Evolutionary conservation across 2,113 vertebrate species (phyloP).

Genomic region (Podarcis raffonei): DNA sequence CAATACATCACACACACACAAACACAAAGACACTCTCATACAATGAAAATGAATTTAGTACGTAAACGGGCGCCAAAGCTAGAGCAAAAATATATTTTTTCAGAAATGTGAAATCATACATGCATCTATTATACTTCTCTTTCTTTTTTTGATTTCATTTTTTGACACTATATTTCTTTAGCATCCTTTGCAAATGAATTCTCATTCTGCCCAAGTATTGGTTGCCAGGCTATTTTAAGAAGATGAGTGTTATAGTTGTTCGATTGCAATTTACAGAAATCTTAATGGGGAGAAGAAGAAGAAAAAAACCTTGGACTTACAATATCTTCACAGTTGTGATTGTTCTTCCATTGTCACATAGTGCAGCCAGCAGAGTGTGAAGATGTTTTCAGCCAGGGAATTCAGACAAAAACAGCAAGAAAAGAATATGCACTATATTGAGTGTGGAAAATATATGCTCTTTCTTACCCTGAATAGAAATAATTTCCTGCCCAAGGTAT

Average conservation of each 20-base stretch:
- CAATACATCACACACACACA: neutral
- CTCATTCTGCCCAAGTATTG: neutral
- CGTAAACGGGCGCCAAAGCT: neutral
- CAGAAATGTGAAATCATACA: neutral
- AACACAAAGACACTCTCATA: neutral
- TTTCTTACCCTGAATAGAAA: neutral
- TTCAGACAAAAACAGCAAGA: neutral
- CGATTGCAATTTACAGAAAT: neutral
- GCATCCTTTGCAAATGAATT: neutral
- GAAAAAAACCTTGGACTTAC: neutral
- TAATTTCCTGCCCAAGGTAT: neutral
- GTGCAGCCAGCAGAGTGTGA: neutral
- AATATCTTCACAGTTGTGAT: neutral
- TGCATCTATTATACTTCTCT: neutral
- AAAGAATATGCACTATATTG: neutral
- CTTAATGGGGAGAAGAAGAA: neutral
- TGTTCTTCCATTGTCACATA: neutral
- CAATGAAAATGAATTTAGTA: neutral
- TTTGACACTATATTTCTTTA: neutral
- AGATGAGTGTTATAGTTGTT: neutral
- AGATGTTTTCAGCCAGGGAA: neutral
- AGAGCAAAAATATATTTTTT: neutral
- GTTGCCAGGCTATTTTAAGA: neutral
- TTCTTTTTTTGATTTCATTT: neutral
- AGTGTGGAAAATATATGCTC: neutral